Base-by-base conservation (phyloP, 2,888 invertebrate genomes). In the Phragmatobia fuliginosa region DNA sequence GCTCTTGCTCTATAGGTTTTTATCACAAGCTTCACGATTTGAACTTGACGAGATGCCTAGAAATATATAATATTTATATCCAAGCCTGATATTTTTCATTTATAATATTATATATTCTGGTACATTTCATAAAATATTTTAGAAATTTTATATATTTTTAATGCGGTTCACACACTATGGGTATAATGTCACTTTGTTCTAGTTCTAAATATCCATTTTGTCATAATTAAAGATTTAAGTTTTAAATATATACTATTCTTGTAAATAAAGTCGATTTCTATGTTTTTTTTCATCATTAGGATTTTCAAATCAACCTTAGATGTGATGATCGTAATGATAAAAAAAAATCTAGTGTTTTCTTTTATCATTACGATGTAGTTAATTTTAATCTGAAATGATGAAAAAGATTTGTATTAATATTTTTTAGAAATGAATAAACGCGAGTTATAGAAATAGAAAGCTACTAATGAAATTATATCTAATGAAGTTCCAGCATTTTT, bases 21-120 rank as follows among this genome's bases (percentile, higher is more conserved):
- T 62, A n/a, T 68, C 25, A 32, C n/a, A 49, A n/a, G n/a, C 32
- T 31, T 7, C 32, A 66, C 60, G 28, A 56, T 56, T 56, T 1
- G 66, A 21, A 33, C 21, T n/a, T 32, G 59, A 60, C 59, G 14
- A 21, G 10, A 33, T n/a, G 21, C 1, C 56, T 28, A 16, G 28
- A 56, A 16, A 28, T 28, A 56, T 6, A 10, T 49, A 49, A 1
- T n/a, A 49, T 1, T 49, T n/a, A 10, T 21, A 21, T 21, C 6
- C 45, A 21, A 21, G 21, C 21, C 21, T 7, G 18, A 45, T 18
- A 45, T 45, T 7, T 45, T 45, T 21, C 18, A 7, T 45, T 7
- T 21, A 45, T 45, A 45, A 45, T 45, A 38, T 38, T 16, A 16
- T 16, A 38, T n/a, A n/a, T n/a, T n/a, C n/a, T n/a, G n/a, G 0